These are phyloP conservation scores for Piaya cayana DNA, from an alignment of 2,113 vertebrate species.

Conservation along the genomic window DNA sequence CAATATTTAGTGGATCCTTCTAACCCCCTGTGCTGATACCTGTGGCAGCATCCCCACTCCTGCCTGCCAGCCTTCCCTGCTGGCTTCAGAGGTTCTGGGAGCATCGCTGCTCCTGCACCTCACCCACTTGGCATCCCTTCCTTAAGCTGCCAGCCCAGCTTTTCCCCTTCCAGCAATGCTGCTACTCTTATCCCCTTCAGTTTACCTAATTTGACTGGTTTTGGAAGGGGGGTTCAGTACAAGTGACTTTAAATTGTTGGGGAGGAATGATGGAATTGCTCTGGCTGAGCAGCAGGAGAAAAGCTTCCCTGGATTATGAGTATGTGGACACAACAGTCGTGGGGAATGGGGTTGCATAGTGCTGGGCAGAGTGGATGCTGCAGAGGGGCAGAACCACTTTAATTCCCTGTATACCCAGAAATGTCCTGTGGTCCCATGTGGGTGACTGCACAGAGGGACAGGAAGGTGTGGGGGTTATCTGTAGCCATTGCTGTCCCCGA, in stretches of 20 bases:
- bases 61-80: neutral
- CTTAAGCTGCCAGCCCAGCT: neutral
- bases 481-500: neutral
- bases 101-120: neutral
- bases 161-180: neutral
- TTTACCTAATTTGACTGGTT: neutral
- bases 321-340: rapidly evolving
- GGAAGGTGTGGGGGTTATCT: neutral
- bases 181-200: neutral
- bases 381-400: neutral
- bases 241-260: neutral
- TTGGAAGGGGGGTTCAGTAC: neutral
- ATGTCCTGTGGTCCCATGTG: rapidly evolving
- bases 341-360: neutral
- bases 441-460: neutral
- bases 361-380: neutral
- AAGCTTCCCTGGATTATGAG: neutral
- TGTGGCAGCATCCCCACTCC: neutral
- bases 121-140: neutral
- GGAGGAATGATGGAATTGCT: neutral
- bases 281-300: neutral
- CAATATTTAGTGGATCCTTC: rapidly evolving
- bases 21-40: neutral
- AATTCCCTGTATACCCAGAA: neutral
- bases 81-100: neutral